Base-by-base conservation (phyloP, 2,888 invertebrate species). In the Erebia ligea region DNA sequence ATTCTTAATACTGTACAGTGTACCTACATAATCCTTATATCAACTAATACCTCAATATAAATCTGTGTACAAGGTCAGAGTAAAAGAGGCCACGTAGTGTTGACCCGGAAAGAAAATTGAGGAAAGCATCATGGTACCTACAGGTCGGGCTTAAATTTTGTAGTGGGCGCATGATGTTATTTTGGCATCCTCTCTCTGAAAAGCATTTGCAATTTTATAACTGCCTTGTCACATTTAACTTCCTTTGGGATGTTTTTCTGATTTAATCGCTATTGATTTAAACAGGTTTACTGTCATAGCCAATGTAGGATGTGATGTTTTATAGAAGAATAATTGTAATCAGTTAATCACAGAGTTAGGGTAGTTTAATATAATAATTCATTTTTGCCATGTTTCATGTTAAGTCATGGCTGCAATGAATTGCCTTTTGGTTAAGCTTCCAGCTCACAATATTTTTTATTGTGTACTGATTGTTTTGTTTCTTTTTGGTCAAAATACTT, bases 61-160 rank as follows among this genome's bases (percentile, higher is more conserved):
- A 57, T 63, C 57, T 58, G n/a, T 66, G 70, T 45, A 68, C 68
- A 74, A 74, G 74, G 73, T 70, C 65, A 74, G 40, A 69, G 45
- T 21, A 64, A 74, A 74, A 67, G 69, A 73, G 74, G 74, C 73
- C 74, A 73, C 68, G 74, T 71, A 56, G 69, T 66, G 70, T 70
- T 74, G 74, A 74, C 74, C 72, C 64, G 70, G 70, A 73, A 74
- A 74, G 59, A 72, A 72, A 73, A 74, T 70, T 74, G 68, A 70
- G 69, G 64, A 65, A 71, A 72, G 64, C 50, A 56, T 48, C 62
- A 62, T 62, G 67, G 56, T 64, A 45, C 45, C 13, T 45, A 64
- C 72, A 67, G 25, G 68, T 54, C 65, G 62, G 54, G 59, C 58
- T 63, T 70, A 67, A 40, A 66, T 62, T 58, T 68, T 70, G 11